Evolutionary conservation across 2,113 vertebrate genomes (phyloP), one percentile per base, ranked within the genome.

Genomic region (Crypturellus undulatus): DNA sequence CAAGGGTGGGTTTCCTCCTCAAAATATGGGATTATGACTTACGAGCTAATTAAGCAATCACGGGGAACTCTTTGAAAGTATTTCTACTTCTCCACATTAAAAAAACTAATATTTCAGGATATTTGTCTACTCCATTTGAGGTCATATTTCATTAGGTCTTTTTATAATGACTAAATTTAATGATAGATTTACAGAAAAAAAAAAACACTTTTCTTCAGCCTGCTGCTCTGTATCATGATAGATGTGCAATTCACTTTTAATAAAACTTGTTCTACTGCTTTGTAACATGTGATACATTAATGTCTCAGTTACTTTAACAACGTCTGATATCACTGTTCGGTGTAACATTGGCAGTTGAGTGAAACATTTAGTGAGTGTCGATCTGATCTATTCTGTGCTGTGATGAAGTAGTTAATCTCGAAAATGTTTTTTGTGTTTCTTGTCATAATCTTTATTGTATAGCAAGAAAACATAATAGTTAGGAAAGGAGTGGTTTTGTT

Each of bases 321-420:
- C 6, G 3, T 94, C 90, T 78, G 93, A 95, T 80, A 26, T 67
- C 40, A 71, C 65, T 82, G 83, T 79, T 91, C 84, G 84, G 93
- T 67, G 78, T 84, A 94, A 89, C 58, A 93, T 82, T 32, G 93
- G 64, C 82, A 91, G 67, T 28, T 79, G 94, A 97, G 95, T 93
- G 82, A 92, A 85, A 95, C 87, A 96, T 95, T 94, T 95, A 78
- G 91, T 0, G 0, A 93, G 84, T 90, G 45, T 43, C 83, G 89
- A 81, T 83, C 51, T 92, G 92, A 96, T 91, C 83, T 51, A 93
- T 54, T 95, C 54, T 4, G 11, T 93, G 91, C 54, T 85, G 40
- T 30, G 68, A 94, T 86, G 62, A 94, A 91, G 76, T 90, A 90
- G 86, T 92, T 96, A 93, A 72, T 68, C 76, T 93, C 45, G 90